Conservation (phyloP, 2,797 vertebrate species). For the Pogonophryne albipinna region DNA sequence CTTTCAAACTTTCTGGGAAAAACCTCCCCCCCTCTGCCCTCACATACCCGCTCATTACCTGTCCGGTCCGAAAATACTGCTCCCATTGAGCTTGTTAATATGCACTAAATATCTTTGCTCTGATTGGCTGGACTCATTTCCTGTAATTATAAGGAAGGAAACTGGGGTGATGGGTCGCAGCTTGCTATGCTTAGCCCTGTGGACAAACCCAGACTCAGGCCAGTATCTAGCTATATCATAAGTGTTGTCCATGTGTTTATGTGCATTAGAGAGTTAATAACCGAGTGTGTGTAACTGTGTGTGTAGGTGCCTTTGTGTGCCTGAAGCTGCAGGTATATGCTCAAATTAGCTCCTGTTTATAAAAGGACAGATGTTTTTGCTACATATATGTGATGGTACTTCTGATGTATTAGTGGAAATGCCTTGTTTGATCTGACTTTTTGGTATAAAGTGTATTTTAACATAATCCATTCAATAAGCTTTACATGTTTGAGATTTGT, state of each 20-base stretch:
- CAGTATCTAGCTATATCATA: slow-evolving; percentile 34
- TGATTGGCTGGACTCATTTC: slow-evolving; percentile 86
- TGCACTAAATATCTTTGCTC: slow-evolving; percentile 65
- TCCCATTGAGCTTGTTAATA: slow-evolving; percentile 85
- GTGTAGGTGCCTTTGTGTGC: slow-evolving; percentile 1
- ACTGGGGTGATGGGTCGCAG: slow-evolving; percentile 86
- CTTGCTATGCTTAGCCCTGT: slow-evolving; percentile 73
- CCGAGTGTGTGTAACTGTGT: slow-evolving; percentile 1
- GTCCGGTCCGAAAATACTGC: slow-evolving; percentile 51
- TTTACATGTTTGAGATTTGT: neutral
- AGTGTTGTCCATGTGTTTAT: slow-evolving; percentile 16
- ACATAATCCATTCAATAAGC: neutral
- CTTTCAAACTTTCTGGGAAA: slow-evolving; percentile 9
- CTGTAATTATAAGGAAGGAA: slow-evolving; percentile 90
- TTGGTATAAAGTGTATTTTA: neutral
- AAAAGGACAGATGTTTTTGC: neutral
- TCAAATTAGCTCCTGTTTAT: neutral
- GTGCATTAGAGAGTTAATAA: neutral
- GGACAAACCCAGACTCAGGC: slow-evolving; percentile 47
- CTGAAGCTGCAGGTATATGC: neutral
- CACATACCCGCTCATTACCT: slow-evolving; percentile 34
- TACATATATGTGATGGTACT: neutral
- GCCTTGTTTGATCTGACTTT: neutral
- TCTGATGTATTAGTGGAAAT: too few species aligned
- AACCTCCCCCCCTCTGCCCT: neutral